Conservation (phyloP, 1,140 invertebrate species). For the Drosophila aff. region DNA sequence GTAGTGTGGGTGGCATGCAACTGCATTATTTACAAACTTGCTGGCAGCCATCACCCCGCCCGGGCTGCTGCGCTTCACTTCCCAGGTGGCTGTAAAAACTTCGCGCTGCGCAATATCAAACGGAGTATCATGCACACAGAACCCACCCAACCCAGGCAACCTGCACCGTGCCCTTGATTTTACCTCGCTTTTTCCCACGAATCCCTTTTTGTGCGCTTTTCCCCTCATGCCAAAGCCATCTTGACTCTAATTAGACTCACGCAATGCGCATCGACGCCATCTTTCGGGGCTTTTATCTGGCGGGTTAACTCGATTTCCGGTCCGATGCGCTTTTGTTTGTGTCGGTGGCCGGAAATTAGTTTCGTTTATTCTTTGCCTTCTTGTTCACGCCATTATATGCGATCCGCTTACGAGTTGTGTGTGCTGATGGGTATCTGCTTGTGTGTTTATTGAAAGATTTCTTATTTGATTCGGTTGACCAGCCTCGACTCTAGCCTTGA, state of each 20-base stretch:
- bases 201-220: not conserved
- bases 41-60: slow-evolving; percentile 34
- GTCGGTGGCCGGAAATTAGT: slow-evolving; percentile 78
- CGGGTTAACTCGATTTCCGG: slow-evolving; percentile 74
- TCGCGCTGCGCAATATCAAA: slow-evolving; percentile 38
- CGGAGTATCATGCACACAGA: slow-evolving; percentile 19
- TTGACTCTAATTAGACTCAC: slow-evolving; percentile 62
- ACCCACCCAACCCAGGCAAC: slow-evolving; percentile 1
- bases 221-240: not conserved
- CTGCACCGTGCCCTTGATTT: slow-evolving; percentile 1
- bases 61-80: slow-evolving; percentile 27
- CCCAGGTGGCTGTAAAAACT: slow-evolving; percentile 53
- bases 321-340: slow-evolving; percentile 60
- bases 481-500: slow-evolving; percentile 36
- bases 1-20: slow-evolving; percentile 21
- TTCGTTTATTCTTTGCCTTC: slow-evolving; percentile 63
- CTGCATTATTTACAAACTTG: slow-evolving; percentile 78
- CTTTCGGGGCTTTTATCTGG: slow-evolving; percentile 48
- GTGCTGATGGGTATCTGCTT: not conserved
- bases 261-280: slow-evolving; percentile 38
- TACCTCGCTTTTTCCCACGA: not conserved
- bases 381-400: slow-evolving; percentile 42
- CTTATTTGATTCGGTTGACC: slow-evolving; percentile 48
- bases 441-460: slow-evolving; percentile 13
- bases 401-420: not conserved